phyloP scores from a whole-genome alignment of 2,797 vertebrate genomes.

The Pangasius larnaudii region DNA sequence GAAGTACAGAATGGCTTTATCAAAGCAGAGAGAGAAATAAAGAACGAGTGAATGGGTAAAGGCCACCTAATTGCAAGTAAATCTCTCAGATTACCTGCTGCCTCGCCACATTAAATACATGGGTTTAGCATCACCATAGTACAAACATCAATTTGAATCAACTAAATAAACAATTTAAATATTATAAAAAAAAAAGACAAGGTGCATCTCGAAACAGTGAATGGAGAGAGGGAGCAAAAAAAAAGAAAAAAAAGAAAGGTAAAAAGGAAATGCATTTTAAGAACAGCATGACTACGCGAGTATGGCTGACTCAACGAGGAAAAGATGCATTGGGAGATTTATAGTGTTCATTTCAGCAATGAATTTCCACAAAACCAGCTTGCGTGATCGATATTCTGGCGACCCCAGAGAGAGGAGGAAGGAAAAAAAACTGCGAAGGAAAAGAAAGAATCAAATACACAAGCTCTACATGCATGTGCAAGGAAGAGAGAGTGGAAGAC shows the following conservation, averaged over 20 bases:
- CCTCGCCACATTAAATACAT: neutral
- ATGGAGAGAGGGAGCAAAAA: neutral
- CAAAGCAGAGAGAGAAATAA: neutral
- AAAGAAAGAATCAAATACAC: slow-evolving; percentile 72
- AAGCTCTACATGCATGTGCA: slow-evolving; percentile 68
- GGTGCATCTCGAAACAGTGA: neutral
- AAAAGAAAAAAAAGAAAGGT: neutral
- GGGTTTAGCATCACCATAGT: neutral
- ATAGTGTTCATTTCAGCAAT: slow-evolving; percentile 73
- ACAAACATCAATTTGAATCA: neutral
- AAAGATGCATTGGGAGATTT: slow-evolving; percentile 64
- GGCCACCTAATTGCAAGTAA: neutral
- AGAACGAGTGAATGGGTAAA: neutral
- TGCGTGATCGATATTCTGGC: slow-evolving; percentile 81
- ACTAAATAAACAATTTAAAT: neutral
- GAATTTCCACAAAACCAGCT: slow-evolving; percentile 75
- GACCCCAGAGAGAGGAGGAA: slow-evolving; percentile 54
- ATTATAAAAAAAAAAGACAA: neutral
- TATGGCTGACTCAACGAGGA: neutral
- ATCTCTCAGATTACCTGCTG: neutral
- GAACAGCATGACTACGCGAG: neutral
- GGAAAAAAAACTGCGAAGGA: neutral
- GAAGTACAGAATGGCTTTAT: neutral
- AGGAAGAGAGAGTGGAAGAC: slow-evolving; percentile 80
- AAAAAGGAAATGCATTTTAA: neutral